Percentiles rank a stretch among this genome's conserved stretches.
These are phyloP conservation scores for Halichoerus grypus DNA, from an alignment of 2,113 vertebrate species.

Conservation along the genomic window DNA sequence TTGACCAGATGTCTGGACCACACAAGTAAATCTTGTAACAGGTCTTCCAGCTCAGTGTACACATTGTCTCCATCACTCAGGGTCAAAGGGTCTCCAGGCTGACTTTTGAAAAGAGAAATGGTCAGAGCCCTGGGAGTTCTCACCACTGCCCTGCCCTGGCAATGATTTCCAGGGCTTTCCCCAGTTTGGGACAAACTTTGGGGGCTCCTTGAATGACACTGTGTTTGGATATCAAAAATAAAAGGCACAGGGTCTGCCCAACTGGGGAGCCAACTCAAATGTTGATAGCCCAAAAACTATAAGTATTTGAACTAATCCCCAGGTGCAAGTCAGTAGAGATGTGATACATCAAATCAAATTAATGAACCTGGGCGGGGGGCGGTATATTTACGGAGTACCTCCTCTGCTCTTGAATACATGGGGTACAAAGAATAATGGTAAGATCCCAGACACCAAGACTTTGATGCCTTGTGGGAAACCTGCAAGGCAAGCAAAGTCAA, in stretches of 20 bases:
- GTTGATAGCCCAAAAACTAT: neutral
- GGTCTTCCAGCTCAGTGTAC: fast-evolving
- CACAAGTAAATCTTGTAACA: too few species aligned
- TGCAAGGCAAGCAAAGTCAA: neutral
- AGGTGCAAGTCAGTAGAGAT: neutral
- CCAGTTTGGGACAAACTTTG: neutral
- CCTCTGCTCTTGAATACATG: neutral
- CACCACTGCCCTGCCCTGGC: neutral
- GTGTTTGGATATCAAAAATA: neutral
- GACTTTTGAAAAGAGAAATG: neutral
- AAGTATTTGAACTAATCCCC: neutral
- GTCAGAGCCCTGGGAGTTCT: neutral
- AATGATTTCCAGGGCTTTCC: neutral
- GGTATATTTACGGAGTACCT: neutral
- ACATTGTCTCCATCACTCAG: neutral
- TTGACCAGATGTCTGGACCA: neutral
- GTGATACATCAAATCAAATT: neutral
- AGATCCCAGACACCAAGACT: neutral
- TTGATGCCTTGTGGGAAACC: neutral
- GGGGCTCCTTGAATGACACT: neutral
- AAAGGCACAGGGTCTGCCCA: neutral
- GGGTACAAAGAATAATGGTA: neutral
- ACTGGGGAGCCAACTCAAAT: neutral
- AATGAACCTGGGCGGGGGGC: neutral
- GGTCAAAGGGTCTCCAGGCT: neutral